Percentiles rank a stretch among this genome's conserved stretches.
Conservation (phyloP, 2,888 invertebrate species). For the Anaspis maculata region DNA sequence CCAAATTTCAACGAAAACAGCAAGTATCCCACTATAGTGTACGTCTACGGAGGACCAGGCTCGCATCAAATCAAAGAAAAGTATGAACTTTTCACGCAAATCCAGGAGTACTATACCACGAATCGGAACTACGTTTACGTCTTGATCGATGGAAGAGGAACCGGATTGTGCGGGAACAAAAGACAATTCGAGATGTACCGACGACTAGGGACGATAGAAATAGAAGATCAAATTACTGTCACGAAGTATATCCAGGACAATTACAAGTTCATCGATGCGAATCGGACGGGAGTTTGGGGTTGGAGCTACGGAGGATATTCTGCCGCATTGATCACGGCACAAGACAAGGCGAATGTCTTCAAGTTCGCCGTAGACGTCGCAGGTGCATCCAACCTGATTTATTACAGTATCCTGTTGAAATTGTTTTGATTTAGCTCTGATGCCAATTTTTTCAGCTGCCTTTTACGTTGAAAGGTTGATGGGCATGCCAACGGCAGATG, state of each 20-base stretch:
- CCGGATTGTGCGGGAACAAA: constrained; percentile 69
- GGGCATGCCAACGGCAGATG: constrained; percentile 65
- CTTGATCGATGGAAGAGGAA: constrained; percentile 77
- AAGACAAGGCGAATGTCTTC: constrained; percentile 59
- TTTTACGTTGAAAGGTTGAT: constrained; percentile 92
- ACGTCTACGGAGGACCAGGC: constrained; percentile 76
- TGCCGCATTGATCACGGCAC: constrained; percentile 68
- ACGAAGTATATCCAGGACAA: constrained; percentile 50
- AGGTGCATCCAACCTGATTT: constrained; percentile 85
- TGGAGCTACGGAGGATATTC: constrained; percentile 94
- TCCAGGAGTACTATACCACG: constrained; percentile 63
- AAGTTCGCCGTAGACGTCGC: constrained; percentile 86
- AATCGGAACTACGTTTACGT: constrained; percentile 69
- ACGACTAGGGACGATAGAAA: constrained; percentile 73
- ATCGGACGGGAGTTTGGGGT: constrained; percentile 73
- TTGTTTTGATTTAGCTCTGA: too few relatives aligned
- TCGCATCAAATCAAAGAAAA: constrained; percentile 65
- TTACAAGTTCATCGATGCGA: constrained; percentile 58
- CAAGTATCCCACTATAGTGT: constrained; percentile 64
- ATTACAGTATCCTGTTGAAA: constrained; percentile 84
- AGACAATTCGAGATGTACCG: constrained; percentile 71
- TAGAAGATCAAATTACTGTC: constrained; percentile 72
- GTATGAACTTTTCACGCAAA: constrained; percentile 55
- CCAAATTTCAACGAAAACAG: constrained; percentile 51
- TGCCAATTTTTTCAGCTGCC: constrained; percentile 76